Evolutionary conservation across 2,113 vertebrate species (phyloP).

Genomic region (Agapornis roseicollis): DNA sequence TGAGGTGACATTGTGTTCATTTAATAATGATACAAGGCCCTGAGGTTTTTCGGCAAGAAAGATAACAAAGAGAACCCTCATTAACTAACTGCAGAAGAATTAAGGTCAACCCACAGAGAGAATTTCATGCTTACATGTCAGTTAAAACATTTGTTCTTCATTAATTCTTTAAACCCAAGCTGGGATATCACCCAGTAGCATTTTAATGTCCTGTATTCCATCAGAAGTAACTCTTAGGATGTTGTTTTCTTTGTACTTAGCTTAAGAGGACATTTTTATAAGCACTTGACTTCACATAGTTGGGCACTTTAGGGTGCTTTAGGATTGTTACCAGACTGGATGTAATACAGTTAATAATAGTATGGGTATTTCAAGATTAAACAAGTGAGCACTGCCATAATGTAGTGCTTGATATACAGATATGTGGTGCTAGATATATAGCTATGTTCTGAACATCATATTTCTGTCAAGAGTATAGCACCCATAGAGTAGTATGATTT

Average conservation of each 20-base stretch:
- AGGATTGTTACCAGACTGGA: conserved; percentile 26
- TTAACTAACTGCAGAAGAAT: conserved; percentile 79
- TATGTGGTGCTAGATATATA: not conserved
- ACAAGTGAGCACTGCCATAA: conserved; percentile 28
- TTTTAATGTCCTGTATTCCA: conserved; percentile 67
- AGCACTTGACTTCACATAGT: conserved; percentile 37
- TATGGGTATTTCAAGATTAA: conserved; percentile 45
- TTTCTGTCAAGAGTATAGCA: not conserved
- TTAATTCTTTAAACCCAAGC: conserved; percentile 79
- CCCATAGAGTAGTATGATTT: not conserved
- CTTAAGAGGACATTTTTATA: conserved; percentile 41
- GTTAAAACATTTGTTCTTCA: conserved; percentile 80
- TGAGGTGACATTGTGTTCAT: conserved; percentile 77
- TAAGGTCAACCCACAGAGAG: conserved; percentile 78
- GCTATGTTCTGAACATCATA: not conserved
- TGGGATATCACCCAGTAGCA: conserved; percentile 67
- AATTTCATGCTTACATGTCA: conserved; percentile 69
- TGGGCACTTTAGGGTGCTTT: conserved; percentile 44
- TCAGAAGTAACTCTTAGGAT: conserved; percentile 59
- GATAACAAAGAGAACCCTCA: conserved; percentile 78
- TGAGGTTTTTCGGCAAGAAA: conserved; percentile 73
- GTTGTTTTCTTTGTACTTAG: conserved; percentile 45
- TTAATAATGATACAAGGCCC: conserved; percentile 80
- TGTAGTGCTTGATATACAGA: not conserved
- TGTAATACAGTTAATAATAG: conserved; percentile 36